Evolutionary conservation across 2,113 vertebrate genomes (phyloP), one percentile per base, ranked within the genome.

Genomic region (Himantopus leucocephalus): DNA sequence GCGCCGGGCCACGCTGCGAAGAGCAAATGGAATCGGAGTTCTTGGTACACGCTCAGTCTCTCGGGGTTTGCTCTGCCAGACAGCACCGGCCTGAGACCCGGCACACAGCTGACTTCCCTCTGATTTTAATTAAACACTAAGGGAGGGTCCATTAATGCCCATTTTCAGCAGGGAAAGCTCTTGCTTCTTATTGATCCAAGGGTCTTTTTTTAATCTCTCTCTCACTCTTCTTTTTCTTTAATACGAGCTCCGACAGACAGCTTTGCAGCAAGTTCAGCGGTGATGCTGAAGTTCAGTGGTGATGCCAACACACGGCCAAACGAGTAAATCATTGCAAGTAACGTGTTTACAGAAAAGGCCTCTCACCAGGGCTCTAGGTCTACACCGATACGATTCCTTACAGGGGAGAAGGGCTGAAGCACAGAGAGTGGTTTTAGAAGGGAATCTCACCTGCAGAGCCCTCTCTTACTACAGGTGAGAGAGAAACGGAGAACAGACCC

Each of bases 331-430:
- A 16, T 0, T 10, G 74, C 74, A 34, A 81, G 64, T 1, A 12
- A 9, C 58, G 2, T 20, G 85, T 76, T 29, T 6, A 24, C 66
- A 30, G 59, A 6, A 8, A 32, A 19, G 70, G 39, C 30, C 67
- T 20, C 45, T 7, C 72, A 26, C 21, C 19, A 14, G 50, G 17
- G 58, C 76, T 86, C 23, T 2, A 9, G 30, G 19, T 14, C 73
- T 4, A 2, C 83, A 8, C 2, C 0, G 45, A 17, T 1, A 21
- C 0, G 0, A 24, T 0, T 53, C 85, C 88, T 9, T 8, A 5
- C 27, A 16, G 88, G 62, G 83, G 37, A 50, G 32, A 2, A 0
- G 59, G 90, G 43, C 55, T 17, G 15, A 34, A 59, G 59, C 77
- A 29, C 1, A 32, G 32, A 0, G 1, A 13, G 52, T 4, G 34